These are phyloP conservation scores for Etia nguti DNA, from an alignment of 2,113 vertebrate species.

Conservation along the genomic window DNA sequence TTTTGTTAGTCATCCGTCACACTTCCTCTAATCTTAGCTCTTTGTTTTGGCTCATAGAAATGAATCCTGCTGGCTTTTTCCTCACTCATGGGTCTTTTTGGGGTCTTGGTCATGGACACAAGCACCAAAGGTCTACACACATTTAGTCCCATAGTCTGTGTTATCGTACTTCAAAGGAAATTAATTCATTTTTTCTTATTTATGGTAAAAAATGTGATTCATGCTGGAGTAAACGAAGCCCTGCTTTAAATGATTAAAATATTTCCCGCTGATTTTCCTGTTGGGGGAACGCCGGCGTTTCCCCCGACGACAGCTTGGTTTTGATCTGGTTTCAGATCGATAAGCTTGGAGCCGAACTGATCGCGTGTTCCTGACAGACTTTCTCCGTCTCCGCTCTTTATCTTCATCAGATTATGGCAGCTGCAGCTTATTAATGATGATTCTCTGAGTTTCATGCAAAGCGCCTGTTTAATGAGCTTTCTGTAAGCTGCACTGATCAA, in stretches of 20 bases:
- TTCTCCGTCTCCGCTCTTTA: accelerated
- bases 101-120: accelerated
- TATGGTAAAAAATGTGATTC: neutral
- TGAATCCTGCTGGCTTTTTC: accelerated
- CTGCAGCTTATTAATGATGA: neutral
- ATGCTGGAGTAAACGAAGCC: neutral
- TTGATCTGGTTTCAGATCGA: neutral
- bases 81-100: neutral
- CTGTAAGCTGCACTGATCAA: neutral
- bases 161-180: neutral
- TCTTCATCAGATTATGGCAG: neutral
- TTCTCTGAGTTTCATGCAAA: neutral
- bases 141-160: neutral
- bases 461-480: neutral
- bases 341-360: neutral
- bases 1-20: neutral
- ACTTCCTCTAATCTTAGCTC: neutral
- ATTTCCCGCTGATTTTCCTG: neutral
- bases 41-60: neutral
- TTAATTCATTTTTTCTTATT: accelerated
- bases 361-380: neutral
- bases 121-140: neutral
- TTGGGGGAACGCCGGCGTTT: neutral
- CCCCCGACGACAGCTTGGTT: neutral
- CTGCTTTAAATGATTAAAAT: neutral